phyloP scores from a whole-genome alignment of 1,140 invertebrate species.

The Eulimnadia texana region DNA sequence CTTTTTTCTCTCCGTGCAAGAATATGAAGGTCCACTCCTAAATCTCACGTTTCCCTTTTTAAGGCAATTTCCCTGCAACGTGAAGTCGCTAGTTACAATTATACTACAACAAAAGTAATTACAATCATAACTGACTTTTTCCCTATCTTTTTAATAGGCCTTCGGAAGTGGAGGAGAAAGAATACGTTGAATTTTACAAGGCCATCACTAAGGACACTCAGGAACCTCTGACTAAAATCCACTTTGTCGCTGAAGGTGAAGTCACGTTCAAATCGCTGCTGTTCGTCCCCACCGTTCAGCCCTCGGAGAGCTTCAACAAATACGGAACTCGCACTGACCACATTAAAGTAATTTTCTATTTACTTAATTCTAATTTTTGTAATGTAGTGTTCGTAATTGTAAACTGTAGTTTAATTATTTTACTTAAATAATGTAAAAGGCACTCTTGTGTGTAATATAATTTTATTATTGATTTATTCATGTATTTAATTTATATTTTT shows the following conservation, averaged over 20 bases:
- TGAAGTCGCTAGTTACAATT: no score
- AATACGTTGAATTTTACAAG: constrained; percentile 92
- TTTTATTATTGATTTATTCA: background rate
- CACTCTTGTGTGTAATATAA: no score
- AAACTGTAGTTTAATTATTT: no score
- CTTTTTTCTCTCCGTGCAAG: no score
- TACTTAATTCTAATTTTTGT: no score
- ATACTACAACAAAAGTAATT: no score
- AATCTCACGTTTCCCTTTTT: background rate
- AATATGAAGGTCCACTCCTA: no score
- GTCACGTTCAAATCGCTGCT: constrained; percentile 95
- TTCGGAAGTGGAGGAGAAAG: constrained; percentile 63
- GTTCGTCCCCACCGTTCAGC: constrained; percentile 77
- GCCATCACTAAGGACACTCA: constrained; percentile 79
- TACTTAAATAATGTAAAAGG: no score
- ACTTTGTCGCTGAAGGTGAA: constrained; percentile 96
- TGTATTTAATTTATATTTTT: background rate
- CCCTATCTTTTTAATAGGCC: constrained; percentile 40
- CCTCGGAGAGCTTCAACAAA: constrained; percentile 83
- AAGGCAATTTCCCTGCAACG: no score
- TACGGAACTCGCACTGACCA: constrained; percentile 89
- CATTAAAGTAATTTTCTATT: constrained; percentile 57
- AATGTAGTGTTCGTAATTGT: no score
- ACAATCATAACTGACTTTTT: no score
- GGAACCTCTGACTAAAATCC: constrained; percentile 73